Evolutionary conservation across 2,113 vertebrate species (phyloP), one percentile per base, ranked within the genome.

Genomic region (Sinocyclocheilus anophthalmus): DNA sequence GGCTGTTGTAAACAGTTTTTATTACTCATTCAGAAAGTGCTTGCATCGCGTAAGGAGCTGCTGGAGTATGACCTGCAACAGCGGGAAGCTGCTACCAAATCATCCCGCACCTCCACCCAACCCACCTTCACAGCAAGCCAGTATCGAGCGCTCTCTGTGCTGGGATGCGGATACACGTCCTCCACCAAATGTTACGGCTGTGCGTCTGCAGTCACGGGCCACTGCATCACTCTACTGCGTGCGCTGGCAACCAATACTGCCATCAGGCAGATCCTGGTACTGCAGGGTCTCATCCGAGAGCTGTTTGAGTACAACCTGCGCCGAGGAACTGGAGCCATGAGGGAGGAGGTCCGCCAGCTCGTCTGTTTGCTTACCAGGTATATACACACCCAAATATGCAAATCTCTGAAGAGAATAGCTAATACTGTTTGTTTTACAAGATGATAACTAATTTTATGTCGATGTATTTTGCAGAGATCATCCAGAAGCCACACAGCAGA

Each of bases 131-230:
- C 97, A 0, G 98, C 98, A 93, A 99, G 97, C 92, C 97, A 99
- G 93, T 99, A 99, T 88, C 96, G 98, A 0, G 96, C 98, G 22
- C 94, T 98, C 10, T 99, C 98, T 0, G 97, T 99, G 85, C 90
- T 99, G 9, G 96, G 98, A 89, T 99, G 98, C 0, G 98, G 98
- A 83, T 98, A 99, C 93, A 99, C 97, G 0, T 99, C 97, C 2
- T 99, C 98, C 33, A 99, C 93, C 20, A 99, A 99, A 91, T 99
- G 98, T 92, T 99, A 99, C 0, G 98, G 98, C 91, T 99, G 98
- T 0, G 97, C 98, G 53, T 99, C 98, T 0, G 98, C 98, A 0
- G 98, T 99, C 92, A 99, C 98, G 0, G 98, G 99, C 55, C 98
- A 99, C 88, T 99, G 98, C 78, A 98, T 99, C 89, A 99, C 97